Evolutionary conservation across 2,113 vertebrate genomes (phyloP).

Genomic region (Talpa occidentalis): DNA sequence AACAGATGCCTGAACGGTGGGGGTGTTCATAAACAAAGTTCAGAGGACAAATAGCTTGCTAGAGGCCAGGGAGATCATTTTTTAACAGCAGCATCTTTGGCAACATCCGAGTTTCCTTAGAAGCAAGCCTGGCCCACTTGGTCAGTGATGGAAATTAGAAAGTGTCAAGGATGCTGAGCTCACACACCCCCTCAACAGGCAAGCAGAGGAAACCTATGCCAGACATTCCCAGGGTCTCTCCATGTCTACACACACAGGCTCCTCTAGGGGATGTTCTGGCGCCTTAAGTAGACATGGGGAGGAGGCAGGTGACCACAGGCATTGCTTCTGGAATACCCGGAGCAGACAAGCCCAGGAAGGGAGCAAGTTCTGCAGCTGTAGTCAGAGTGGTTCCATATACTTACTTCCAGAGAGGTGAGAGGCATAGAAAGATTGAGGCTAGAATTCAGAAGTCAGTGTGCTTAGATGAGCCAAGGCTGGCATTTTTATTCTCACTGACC

Average conservation of each 20-base stretch:
- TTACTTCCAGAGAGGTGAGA: not conserved
- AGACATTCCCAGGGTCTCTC: conserved; percentile 3
- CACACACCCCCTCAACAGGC: not conserved
- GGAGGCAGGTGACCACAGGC: not conserved
- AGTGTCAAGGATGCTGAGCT: not conserved
- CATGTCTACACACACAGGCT: not conserved
- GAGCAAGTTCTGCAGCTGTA: not conserved
- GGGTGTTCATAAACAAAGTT: conserved; percentile 74
- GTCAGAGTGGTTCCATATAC: not conserved
- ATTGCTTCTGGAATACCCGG: not conserved
- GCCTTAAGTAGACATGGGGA: not conserved
- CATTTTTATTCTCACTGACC: not conserved
- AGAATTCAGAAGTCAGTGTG: not conserved
- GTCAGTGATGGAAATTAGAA: conserved; percentile 42
- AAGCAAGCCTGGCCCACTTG: not conserved
- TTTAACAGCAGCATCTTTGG: conserved; percentile 48
- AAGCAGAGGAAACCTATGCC: not conserved
- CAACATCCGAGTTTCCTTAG: conserved; percentile 40
- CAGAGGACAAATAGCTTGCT: conserved; percentile 73
- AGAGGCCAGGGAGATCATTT: conserved; percentile 44
- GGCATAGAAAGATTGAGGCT: not conserved
- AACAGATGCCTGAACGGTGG: conserved; percentile 60
- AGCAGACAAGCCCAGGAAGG: not conserved
- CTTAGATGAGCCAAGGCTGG: not conserved
- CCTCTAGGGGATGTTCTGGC: not conserved